Conservation (phyloP, 2,797 vertebrate genomes). For the Tapirus indicus region DNA sequence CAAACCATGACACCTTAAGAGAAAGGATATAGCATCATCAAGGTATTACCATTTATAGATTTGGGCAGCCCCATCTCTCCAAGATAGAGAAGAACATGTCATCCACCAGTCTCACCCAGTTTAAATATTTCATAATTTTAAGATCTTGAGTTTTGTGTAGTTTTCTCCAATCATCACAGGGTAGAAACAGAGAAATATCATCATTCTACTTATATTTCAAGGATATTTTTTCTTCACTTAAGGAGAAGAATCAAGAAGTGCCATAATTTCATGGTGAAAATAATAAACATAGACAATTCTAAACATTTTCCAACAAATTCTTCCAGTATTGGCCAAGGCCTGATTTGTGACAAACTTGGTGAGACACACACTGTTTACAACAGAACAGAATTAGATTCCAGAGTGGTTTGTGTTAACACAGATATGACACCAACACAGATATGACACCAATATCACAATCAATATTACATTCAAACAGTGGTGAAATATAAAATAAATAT, state of each 20-base stretch:
- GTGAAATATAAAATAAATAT: background rate
- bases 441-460: background rate
- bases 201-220: background rate
- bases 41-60: no score
- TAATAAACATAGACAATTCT: background rate
- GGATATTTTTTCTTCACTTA: background rate
- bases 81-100: background rate
- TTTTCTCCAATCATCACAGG: background rate
- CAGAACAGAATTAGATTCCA: background rate
- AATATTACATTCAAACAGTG: background rate
- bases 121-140: background rate
- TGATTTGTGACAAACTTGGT: background rate
- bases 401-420: background rate
- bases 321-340: no score
- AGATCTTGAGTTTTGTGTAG: background rate
- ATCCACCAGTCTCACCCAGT: background rate
- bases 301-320: background rate
- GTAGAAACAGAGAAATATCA: background rate
- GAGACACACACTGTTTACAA: background rate
- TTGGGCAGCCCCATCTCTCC: no score
- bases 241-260: background rate
- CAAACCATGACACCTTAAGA: background rate
- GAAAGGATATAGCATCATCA: background rate
- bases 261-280: background rate
- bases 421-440: background rate